Base-by-base conservation (phyloP, 2,888 invertebrate species). In the Pollenia amentaria region DNA sequence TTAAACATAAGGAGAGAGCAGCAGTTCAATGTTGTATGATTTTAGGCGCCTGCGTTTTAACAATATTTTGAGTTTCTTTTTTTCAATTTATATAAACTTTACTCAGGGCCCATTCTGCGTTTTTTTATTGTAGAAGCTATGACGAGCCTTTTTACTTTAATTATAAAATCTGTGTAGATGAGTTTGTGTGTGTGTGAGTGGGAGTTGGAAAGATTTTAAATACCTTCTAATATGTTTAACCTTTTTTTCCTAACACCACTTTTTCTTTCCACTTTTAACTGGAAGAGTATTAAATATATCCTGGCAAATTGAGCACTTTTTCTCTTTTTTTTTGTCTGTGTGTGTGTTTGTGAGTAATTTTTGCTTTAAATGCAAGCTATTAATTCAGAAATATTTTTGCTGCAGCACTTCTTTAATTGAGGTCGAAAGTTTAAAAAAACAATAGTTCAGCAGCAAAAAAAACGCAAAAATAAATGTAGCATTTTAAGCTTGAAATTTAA, bases 391-490 rank as follows among this genome's bases (percentile, higher is more conserved):
- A 64, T 48, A 79, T 53, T 82, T 81, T 73, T 85, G 78, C 78
- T 79, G 85, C 87, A 83, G 88, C 87, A 69, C 77, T 87, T 88
- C 89, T 89, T 92, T 92, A 91, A 92, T 92, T 92, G 91, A 92
- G 92, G 92, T 92, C 92, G 93, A 91, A 90, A 90, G 91, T 90
- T 92, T 89, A 90, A 91, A 90, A 90, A 83, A 86, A 85, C 83
- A 88, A 87, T 85, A 81, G 85, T 85, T 88, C 76, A 83, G 60
- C 85, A 72, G 53, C 57, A 42, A 42, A 64, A 73, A 18, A 57
- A 67, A 48, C 51, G 40, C 0, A n/a, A 10, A 70, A 64, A 84
- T 78, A 55, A 81, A 85, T 76, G 84, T 62, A 67, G 64, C 67
- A 84, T 78, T 67, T 84, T 69, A 18, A 84, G 53, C 73, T 79